Percentiles rank a stretch among this genome's conserved stretches.
Evolutionary conservation across 2,797 vertebrate genomes (phyloP).

Genomic region (Acanthurus tractus): DNA sequence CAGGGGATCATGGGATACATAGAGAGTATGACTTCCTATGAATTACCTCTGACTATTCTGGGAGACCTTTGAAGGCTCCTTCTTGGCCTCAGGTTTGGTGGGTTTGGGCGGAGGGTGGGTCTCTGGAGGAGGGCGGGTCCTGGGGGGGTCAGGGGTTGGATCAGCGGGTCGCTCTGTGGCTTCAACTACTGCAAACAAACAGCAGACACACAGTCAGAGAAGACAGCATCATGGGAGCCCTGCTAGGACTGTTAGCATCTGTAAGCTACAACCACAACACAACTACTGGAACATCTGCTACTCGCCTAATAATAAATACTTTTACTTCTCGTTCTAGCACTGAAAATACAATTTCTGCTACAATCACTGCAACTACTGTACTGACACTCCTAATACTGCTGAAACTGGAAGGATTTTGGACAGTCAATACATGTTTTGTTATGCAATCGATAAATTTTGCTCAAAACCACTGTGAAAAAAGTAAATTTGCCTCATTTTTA

Average conservation of each 20-base stretch:
- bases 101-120: too few relatives aligned
- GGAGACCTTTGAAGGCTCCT: neutral
- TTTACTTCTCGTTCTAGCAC: neutral
- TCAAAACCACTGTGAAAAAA: neutral
- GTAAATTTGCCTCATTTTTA: neutral
- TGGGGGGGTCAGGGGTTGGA: neutral
- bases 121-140: neutral
- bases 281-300: neutral
- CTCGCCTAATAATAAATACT: neutral
- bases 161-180: slow-evolving; percentile 7
- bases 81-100: neutral
- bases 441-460: neutral
- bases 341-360: neutral
- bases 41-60: slow-evolving; percentile 8
- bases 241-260: neutral
- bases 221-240: slow-evolving; percentile 10
- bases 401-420: too few relatives aligned
- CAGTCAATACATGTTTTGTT: too few relatives aligned
- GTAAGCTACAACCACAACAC: neutral
- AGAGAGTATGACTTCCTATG: neutral
- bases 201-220: neutral
- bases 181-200: slow-evolving; percentile 46
- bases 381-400: neutral
- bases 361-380: neutral
- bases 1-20: neutral